These are phyloP conservation scores for Cheilosia impressa DNA, from an alignment of 2,888 invertebrate species.

Conservation along the genomic window DNA sequence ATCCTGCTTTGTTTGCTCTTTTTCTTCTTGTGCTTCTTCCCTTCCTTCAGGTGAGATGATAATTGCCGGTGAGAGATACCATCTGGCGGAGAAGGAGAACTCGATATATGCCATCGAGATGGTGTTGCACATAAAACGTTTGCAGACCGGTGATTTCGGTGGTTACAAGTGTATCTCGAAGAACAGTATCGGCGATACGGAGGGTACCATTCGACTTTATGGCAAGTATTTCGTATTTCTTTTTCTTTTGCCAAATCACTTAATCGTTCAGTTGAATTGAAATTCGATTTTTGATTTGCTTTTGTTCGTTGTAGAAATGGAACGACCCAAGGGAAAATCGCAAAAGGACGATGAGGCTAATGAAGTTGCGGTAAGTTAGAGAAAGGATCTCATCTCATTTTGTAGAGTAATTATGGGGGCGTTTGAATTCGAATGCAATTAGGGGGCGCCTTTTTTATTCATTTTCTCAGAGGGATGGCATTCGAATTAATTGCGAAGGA, in stretches of 20 bases:
- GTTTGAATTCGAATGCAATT: constrained; percentile 68
- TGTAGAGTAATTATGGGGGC: constrained; percentile 60
- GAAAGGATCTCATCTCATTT: constrained; percentile 17
- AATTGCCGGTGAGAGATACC: constrained; percentile 93
- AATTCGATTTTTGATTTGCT: constrained; percentile 49
- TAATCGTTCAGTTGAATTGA: constrained; percentile 69
- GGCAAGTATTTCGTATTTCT: constrained; percentile 86
- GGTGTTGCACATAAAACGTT: constrained; percentile 90
- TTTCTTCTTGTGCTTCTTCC: constrained; percentile 67
- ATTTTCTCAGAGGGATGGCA: background rate
- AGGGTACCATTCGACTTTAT: constrained; percentile 94
- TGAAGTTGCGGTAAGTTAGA: constrained; percentile 82
- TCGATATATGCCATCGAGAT: constrained; percentile 94
- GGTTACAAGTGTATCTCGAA: constrained; percentile 96
- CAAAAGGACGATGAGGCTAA: constrained; percentile 84
- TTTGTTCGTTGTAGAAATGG: constrained; percentile 80
- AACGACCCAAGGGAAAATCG: constrained; percentile 82
- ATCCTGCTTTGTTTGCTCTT: constrained; percentile 57
- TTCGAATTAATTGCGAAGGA: constrained; percentile 39
- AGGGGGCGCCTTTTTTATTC: constrained; percentile 31
- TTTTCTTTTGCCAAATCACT: constrained; percentile 43
- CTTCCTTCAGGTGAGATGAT: constrained; percentile 92
- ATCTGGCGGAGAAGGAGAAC: constrained; percentile 91
- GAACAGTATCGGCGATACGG: constrained; percentile 95
- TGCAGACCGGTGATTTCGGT: constrained; percentile 91